Evolutionary conservation across 2,888 invertebrate species (phyloP).

Genomic region (Cheilosia soror): DNA sequence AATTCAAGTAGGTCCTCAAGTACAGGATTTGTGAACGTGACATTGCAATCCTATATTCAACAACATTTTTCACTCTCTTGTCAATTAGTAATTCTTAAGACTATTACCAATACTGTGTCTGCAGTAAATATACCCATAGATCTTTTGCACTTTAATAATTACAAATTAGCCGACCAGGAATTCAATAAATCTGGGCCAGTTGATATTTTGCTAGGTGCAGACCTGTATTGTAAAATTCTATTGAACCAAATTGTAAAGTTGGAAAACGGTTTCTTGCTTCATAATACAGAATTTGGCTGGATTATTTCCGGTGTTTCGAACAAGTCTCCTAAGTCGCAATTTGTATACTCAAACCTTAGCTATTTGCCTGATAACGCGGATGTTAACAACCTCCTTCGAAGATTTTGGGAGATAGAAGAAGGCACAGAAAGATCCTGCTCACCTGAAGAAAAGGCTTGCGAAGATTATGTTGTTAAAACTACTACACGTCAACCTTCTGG

Average conservation of each 20-base stretch:
- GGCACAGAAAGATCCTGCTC: neutral
- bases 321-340: neutral
- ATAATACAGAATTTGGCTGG: neutral
- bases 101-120: neutral
- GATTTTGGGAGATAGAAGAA: neutral
- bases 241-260: neutral
- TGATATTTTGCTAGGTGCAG: neutral
- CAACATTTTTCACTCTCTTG: neutral
- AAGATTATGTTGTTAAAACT: slow-evolving; percentile 6
- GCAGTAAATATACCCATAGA: neutral
- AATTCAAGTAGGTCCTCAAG: neutral
- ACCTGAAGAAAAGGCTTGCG: neutral
- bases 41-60: neutral
- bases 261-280: neutral
- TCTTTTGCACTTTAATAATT: neutral
- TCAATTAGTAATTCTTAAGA: too few species aligned
- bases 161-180: neutral
- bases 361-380: neutral
- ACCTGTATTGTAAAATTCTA: neutral
- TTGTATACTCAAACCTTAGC: neutral
- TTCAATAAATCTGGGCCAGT: neutral
- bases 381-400: neutral
- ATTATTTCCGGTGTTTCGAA: neutral
- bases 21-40: neutral
- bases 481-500: slow-evolving; percentile 3